phyloP scores from a whole-genome alignment of 2,888 invertebrate species.

The Macrosoma leucophasiata region DNA sequence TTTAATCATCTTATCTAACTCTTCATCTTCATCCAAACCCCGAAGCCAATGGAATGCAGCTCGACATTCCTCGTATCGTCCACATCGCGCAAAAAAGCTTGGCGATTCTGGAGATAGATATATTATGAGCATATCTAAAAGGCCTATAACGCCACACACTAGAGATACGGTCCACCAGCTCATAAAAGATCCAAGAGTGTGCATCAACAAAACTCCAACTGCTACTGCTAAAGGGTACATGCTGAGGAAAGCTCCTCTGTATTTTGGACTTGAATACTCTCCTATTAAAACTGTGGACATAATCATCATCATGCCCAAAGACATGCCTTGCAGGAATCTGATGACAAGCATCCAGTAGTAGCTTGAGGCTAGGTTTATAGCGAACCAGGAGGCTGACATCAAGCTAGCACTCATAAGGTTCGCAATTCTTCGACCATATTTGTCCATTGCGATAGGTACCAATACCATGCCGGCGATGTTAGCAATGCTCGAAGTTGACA shows the following conservation, averaged over 20 bases:
- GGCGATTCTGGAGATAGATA: slow-evolving; percentile 18
- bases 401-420: slow-evolving; percentile 59
- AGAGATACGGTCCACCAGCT: slow-evolving; percentile 12
- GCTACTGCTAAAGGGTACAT: slow-evolving; percentile 9
- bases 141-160: slow-evolving; percentile 5
- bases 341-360: slow-evolving; percentile 44
- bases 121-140: slow-evolving; percentile 10
- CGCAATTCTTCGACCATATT: slow-evolving; percentile 65
- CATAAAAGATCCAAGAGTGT: slow-evolving; percentile 7
- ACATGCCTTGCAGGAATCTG: slow-evolving; percentile 48
- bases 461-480: slow-evolving; percentile 40
- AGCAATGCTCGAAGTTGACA: slow-evolving; percentile 41
- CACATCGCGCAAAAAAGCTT: slow-evolving; percentile 8
- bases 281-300: slow-evolving; percentile 24
- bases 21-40: slow-evolving; percentile 11
- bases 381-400: slow-evolving; percentile 66
- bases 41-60: slow-evolving; percentile 14
- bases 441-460: slow-evolving; percentile 57
- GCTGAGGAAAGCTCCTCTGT: slow-evolving; percentile 16
- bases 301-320: slow-evolving; percentile 63
- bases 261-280: slow-evolving; percentile 18
- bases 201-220: slow-evolving; percentile 12
- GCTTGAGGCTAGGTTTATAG: slow-evolving; percentile 30
- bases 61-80: slow-evolving; percentile 15
- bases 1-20: slow-evolving; percentile 16